A percentile compares a stretch with the other conserved stretches of the same genome.
These are phyloP conservation scores for Patella caerulea DNA, from an alignment of 2,888 invertebrate genomes.

Conservation along the genomic window DNA sequence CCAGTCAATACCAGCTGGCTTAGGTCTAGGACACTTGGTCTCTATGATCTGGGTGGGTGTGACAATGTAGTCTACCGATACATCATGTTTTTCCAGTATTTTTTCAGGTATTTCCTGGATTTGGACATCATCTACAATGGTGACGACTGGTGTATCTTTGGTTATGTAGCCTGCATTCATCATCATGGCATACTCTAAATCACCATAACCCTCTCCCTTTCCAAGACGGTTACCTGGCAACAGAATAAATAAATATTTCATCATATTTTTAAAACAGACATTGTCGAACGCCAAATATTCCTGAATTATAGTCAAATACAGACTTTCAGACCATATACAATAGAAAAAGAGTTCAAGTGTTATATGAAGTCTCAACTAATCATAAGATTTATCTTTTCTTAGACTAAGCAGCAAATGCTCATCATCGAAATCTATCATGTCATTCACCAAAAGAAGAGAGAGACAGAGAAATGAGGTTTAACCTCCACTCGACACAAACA, in stretches of 20 bases:
- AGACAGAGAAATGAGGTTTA: too few relatives aligned
- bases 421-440: too few relatives aligned
- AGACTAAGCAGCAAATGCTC: too few relatives aligned
- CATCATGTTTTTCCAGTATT: slow-evolving; percentile 84
- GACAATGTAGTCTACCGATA: slow-evolving; percentile 88
- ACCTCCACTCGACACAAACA: too few relatives aligned
- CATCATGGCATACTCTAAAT: slow-evolving; percentile 87
- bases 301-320: too few relatives aligned
- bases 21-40: slow-evolving; percentile 75
- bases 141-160: slow-evolving; percentile 82
- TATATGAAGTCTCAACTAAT: too few relatives aligned
- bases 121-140: slow-evolving; percentile 89
- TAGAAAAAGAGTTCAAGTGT: too few relatives aligned
- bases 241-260: not conserved
- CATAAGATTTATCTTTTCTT: too few relatives aligned
- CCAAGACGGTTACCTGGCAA: slow-evolving; percentile 82
- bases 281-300: too few relatives aligned
- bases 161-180: slow-evolving; percentile 84
- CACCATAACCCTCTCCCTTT: slow-evolving; percentile 89
- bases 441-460: too few relatives aligned
- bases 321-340: too few relatives aligned
- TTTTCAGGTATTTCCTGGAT: slow-evolving; percentile 83
- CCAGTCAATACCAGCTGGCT: slow-evolving; percentile 86
- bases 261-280: too few relatives aligned
- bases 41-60: slow-evolving; percentile 84